These are phyloP conservation scores for Pimpla rufipes DNA, from an alignment of 2,888 invertebrate genomes.

Conservation along the genomic window DNA sequence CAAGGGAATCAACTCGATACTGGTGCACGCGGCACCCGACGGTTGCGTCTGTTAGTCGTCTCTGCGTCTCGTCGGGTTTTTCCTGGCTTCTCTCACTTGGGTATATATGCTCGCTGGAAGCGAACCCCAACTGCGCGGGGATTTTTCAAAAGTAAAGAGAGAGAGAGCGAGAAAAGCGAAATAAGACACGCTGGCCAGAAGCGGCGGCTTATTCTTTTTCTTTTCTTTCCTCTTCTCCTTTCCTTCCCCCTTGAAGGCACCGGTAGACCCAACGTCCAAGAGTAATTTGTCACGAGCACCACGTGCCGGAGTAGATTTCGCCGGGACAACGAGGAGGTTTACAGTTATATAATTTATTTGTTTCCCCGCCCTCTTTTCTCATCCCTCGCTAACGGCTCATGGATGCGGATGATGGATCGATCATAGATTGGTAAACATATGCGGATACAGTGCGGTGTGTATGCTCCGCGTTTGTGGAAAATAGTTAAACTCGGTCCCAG, in stretches of 20 bases:
- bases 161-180: neutral
- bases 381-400: neutral
- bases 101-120: constrained; percentile 48
- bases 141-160: neutral
- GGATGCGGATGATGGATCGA: no score
- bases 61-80: constrained; percentile 43
- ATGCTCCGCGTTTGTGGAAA: neutral
- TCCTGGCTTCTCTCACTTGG: constrained; percentile 11
- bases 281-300: constrained; percentile 64
- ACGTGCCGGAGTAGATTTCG: constrained; percentile 44
- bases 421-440: no score
- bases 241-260: constrained; percentile 18
- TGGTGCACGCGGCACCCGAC: neutral
- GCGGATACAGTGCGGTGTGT: no score
- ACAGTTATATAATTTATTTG: constrained; percentile 48
- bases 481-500: constrained; percentile 3
- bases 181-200: constrained; percentile 57
- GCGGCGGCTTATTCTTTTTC: constrained; percentile 56
- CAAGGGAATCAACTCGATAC: neutral
- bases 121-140: constrained; percentile 61
- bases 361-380: neutral
- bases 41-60: constrained; percentile 32
- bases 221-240: constrained; percentile 27
- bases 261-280: constrained; percentile 47
- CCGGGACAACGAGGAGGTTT: neutral